These are phyloP conservation scores for Yponomeuta sedellus DNA, from an alignment of 2,888 invertebrate species.

Conservation along the genomic window DNA sequence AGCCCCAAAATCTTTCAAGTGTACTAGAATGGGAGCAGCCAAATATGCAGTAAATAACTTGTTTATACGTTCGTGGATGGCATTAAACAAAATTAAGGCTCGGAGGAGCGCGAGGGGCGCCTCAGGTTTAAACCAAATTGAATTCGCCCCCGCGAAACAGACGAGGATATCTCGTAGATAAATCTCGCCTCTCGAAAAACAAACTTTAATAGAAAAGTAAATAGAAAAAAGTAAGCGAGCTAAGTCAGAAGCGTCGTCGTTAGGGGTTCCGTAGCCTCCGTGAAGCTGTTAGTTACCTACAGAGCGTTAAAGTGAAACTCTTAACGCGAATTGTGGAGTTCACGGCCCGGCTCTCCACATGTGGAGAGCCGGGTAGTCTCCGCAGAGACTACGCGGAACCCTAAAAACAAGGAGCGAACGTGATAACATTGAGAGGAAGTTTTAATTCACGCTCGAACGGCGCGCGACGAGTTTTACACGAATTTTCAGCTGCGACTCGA, in stretches of 20 bases:
- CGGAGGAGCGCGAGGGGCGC: slow-evolving; percentile 50
- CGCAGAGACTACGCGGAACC: background rate
- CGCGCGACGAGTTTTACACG: slow-evolving; percentile 20
- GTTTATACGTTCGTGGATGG: slow-evolving; percentile 43
- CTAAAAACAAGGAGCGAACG: slow-evolving; percentile 40
- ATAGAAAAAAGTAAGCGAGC: slow-evolving; percentile 36
- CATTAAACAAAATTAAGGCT: slow-evolving; percentile 53
- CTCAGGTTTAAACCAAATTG: slow-evolving; percentile 73
- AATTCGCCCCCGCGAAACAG: slow-evolving; percentile 66
- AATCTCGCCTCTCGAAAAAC: slow-evolving; percentile 65
- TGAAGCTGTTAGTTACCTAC: background rate
- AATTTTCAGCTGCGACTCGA: slow-evolving; percentile 24
- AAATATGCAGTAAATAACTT: slow-evolving; percentile 43
- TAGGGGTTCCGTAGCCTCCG: background rate
- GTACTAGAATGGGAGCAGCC: background rate
- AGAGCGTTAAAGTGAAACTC: background rate
- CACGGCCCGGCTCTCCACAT: background rate
- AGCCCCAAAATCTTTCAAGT: background rate
- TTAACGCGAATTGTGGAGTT: background rate
- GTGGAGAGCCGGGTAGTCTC: too few relatives aligned
- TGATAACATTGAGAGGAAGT: slow-evolving; percentile 59
- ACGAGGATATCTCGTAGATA: slow-evolving; percentile 67
- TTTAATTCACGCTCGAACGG: slow-evolving; percentile 50
- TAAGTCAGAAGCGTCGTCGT: background rate
- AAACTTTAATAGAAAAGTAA: slow-evolving; percentile 73